A percentile compares a stretch with the other conserved stretches of the same genome.
These are phyloP conservation scores for Danaus melanippus DNA, from an alignment of 1,140 invertebrate genomes.

Conservation along the genomic window DNA sequence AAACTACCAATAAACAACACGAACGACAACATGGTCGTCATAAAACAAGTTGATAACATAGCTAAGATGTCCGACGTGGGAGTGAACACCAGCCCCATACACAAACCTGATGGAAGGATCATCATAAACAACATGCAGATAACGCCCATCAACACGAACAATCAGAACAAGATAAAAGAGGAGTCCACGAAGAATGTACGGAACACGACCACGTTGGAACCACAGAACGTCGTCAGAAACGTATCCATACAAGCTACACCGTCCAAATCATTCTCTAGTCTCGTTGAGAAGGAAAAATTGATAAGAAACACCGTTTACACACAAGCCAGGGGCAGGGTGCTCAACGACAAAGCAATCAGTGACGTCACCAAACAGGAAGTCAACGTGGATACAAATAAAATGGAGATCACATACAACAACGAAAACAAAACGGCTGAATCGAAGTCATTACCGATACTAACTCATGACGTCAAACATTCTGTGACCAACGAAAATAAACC, in stretches of 20 bases:
- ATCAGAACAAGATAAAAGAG: constrained; percentile 25
- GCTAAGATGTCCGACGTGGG: constrained; percentile 28
- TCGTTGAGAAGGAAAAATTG: constrained; percentile 46
- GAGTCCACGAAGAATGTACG: constrained; percentile 26
- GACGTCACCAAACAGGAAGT: constrained; percentile 8
- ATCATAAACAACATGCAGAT: constrained; percentile 28
- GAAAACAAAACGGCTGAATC: constrained; percentile 6
- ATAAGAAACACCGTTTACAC: constrained; percentile 60
- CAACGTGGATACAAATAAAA: constrained; percentile 11
- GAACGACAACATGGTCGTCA: constrained; percentile 17
- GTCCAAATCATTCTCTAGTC: constrained; percentile 3
- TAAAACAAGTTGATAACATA: constrained; percentile 22
- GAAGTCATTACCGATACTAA: too few species aligned
- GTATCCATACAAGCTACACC: constrained; percentile 3
- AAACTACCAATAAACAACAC: constrained; percentile 32
- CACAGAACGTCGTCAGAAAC: constrained; percentile 17
- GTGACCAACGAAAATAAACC: too few species aligned
- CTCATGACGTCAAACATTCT: too few species aligned
- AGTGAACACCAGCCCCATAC: constrained; percentile 36
- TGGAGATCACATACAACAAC: constrained; percentile 9
- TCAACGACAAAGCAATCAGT: constrained; percentile 31
- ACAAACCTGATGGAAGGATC: constrained; percentile 25
- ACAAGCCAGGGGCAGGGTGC: constrained; percentile 50
- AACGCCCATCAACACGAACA: constrained; percentile 18
- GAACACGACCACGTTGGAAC: constrained; percentile 13